phyloP scores from a whole-genome alignment of 1,140 invertebrate species.

The Stegodyphus dumicola region DNA sequence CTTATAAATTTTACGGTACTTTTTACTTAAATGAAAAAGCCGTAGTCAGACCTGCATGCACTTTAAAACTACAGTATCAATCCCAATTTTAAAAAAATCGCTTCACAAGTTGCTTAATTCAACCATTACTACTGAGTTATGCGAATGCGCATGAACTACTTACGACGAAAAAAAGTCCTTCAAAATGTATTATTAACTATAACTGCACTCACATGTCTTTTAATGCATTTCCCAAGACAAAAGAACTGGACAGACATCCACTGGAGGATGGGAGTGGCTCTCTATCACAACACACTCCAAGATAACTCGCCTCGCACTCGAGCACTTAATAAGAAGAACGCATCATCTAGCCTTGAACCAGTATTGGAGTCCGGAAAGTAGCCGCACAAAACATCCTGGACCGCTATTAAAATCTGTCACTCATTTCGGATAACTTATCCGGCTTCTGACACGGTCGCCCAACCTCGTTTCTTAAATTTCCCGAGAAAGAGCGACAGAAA shows the following conservation, averaged over 20 bases:
- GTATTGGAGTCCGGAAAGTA: constrained; percentile 23
- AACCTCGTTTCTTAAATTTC: constrained; percentile 1
- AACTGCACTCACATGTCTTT: background rate
- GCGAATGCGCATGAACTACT: too few species aligned
- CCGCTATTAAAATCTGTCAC: constrained; percentile 40
- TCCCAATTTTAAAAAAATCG: too few species aligned
- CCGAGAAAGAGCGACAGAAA: background rate
- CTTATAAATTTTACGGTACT: too few species aligned
- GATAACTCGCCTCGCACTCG: background rate
- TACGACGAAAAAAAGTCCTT: too few species aligned
- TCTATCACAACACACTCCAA: background rate
- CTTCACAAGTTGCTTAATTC: too few species aligned
- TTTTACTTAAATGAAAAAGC: too few species aligned
- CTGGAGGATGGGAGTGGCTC: background rate
- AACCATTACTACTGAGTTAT: too few species aligned
- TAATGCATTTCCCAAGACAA: constrained; percentile 3
- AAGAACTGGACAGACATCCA: constrained; percentile 5
- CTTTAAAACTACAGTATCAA: too few species aligned
- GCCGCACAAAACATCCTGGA: constrained; percentile 26
- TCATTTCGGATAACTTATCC: constrained; percentile 12
- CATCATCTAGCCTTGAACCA: constrained; percentile 12
- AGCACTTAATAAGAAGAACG: background rate
- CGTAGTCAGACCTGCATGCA: too few species aligned
- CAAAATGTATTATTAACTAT: too few species aligned
- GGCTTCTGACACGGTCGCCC: constrained; percentile 19